Conservation (phyloP, 1,140 invertebrate species). For the Drosophila repletoides region DNA sequence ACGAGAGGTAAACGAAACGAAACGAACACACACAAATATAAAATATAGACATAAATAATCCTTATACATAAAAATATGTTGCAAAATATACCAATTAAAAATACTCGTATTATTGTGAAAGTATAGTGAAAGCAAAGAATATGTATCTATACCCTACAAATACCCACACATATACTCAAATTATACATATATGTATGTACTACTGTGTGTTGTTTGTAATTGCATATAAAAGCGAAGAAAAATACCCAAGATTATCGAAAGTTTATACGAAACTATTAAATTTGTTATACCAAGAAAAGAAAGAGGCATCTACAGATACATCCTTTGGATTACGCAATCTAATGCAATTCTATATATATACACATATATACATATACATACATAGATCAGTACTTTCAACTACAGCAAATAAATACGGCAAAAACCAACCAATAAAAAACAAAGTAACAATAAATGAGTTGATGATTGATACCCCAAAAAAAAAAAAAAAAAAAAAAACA, state of each 20-base stretch:
- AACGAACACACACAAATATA: constrained; percentile 31
- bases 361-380: constrained; percentile 37
- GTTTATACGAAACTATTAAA: constrained; percentile 7
- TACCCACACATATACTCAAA: not conserved
- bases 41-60: constrained; percentile 46
- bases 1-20: constrained; percentile 35
- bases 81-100: constrained; percentile 63
- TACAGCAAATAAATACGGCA: constrained; percentile 51
- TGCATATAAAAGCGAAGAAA: constrained; percentile 15
- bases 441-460: constrained; percentile 79
- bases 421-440: constrained; percentile 28
- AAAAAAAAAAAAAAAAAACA: constrained; percentile 14
- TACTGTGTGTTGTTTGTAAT: constrained; percentile 68
- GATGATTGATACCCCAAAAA: constrained; percentile 73
- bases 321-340: constrained; percentile 13
- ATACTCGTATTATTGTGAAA: constrained; percentile 75
- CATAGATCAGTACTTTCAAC: constrained; percentile 40
- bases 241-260: constrained; percentile 1
- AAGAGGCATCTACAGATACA: not conserved
- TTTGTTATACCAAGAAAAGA: no score
- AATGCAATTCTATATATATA: constrained; percentile 45
- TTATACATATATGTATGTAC: constrained; percentile 41
- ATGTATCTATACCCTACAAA: constrained; percentile 2
- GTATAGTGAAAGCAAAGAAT: constrained; percentile 48
- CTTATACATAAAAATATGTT: constrained; percentile 49